Base-by-base conservation (phyloP, 53 echinoderm and acorn worm species). In the Temnopleurus reevesii region DNA sequence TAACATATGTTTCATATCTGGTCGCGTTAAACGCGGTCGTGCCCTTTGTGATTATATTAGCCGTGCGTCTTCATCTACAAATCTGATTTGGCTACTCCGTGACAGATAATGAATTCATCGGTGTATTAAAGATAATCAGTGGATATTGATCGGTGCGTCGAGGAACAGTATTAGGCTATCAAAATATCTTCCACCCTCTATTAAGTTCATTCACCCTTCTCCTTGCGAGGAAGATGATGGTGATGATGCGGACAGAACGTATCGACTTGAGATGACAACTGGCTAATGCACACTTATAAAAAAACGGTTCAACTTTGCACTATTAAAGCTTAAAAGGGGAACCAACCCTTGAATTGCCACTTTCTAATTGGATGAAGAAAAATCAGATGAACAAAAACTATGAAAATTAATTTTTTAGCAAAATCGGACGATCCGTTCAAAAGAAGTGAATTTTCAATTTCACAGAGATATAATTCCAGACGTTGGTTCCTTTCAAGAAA, bases 131-230 rank as follows among this genome's bases (percentile, higher is more conserved):
- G 71, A 71, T 71, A 71, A 41, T 71, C 71, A 71, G 71, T 4
- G n/a, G n/a, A 71, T 71, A 71, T 71, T 71, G 71, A 71, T 71
- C 71, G 41, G 36, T 33, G 6, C 41, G 71, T 38, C 71, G 8
- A 60, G 10, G 71, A 34, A 15, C 15, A 41, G 71, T 71, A 71
- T 41, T 43, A 71, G 71, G 71, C 71, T 71, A 71, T 71, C 41
- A 36, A 71, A 71, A 71, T 71, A 71, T 71, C 71, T 15, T 71
- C 71, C n/a, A n/a, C 27, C 36, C 36, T 38, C 71, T 0, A 71
- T 1, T 71, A 38, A 71, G 71, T 71, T 71, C 71, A 71, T 71
- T 71, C 71, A 71, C 71, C 71, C 71, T 2, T 13, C 38, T 36
- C 41, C 13, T 30, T 13, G 13, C 13, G 19, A 38, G 4, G 60